Conservation (phyloP, 2,113 vertebrate genomes). For the Bujurquina vittata region DNA sequence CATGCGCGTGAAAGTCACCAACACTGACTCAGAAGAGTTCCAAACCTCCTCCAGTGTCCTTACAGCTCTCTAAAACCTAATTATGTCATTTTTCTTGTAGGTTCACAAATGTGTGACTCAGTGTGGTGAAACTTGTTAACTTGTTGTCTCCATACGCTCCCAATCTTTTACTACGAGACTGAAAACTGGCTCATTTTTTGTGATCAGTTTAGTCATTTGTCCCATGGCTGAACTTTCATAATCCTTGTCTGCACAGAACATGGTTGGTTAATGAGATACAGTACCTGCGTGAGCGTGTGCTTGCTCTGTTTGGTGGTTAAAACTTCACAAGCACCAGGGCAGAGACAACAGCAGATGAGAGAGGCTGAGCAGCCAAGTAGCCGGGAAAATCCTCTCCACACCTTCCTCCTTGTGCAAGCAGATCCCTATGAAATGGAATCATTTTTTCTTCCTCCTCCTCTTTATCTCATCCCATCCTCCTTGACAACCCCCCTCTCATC, state of each 20-base stretch:
- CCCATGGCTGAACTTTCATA: background rate
- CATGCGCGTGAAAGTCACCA: background rate
- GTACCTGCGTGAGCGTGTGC: background rate
- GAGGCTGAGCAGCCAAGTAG: constrained; percentile 65
- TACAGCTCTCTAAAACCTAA: background rate
- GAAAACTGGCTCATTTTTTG: background rate
- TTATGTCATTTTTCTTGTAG: background rate
- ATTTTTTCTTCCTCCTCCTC: constrained; percentile 55
- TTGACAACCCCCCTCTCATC: constrained; percentile 42
- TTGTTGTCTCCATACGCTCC: background rate
- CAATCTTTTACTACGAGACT: background rate
- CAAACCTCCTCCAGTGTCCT: background rate
- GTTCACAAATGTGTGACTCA: background rate
- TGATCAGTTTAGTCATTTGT: background rate
- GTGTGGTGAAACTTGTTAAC: background rate
- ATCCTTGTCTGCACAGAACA: background rate
- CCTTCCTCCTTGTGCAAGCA: constrained; percentile 41
- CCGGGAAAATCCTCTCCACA: constrained; percentile 61
- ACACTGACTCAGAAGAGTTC: background rate
- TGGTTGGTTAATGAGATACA: background rate
- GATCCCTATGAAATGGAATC: constrained; percentile 74
- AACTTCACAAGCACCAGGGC: constrained; percentile 37
- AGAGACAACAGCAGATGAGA: constrained; percentile 62
- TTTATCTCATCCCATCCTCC: constrained; percentile 50
- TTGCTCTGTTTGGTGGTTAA: background rate